Base-by-base conservation (phyloP, 2,797 vertebrate species). In the Nothura maculosa region DNA sequence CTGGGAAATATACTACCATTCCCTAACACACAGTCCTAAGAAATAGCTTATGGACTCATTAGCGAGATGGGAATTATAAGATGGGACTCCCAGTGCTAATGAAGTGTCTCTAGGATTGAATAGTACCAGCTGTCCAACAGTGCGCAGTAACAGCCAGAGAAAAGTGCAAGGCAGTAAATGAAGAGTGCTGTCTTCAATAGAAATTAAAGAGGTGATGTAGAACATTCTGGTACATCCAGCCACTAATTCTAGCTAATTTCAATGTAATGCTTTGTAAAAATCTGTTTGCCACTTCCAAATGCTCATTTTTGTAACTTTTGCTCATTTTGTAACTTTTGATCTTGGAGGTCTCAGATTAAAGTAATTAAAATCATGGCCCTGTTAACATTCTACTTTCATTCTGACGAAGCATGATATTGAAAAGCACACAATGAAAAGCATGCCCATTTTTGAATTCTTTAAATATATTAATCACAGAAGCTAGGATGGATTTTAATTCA, bases 371-470 rank as follows among this genome's bases (percentile, higher is more conserved):
- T 90, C 48, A 83, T 79, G 63, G 54, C 32, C 62, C 27, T 83
- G 75, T 79, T 94, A 89, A 92, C 63, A 66, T 90, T 95, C 73
- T 34, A 63, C 68, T 92, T 96, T 81, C 74, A 63, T 76, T 95
- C 58, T 88, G 80, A 67, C 85, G 76, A 92, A 93, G 36, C 6
- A 2, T 90, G 87, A 63, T 45, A n/a, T 88, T 88, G 75, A 92
- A 87, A 95, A 87, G 79, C 70, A 89, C 87, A 75, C 32, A 94
- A 90, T 67, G 72, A 90, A 94, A 90, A 93, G 64, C 81, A 86
- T 75, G 81, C 50, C 84, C 70, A 86, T 92, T 95, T 93, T 89
- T 79, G 87, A 90, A 70, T 62, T 89, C 68, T 94, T 96, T 92
- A 94, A 91, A 83, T 94, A 34, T 72, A 91, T 93, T 93, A 90